Conservation (phyloP, 2,113 vertebrate genomes). For the Entomyzon cyanotis region DNA sequence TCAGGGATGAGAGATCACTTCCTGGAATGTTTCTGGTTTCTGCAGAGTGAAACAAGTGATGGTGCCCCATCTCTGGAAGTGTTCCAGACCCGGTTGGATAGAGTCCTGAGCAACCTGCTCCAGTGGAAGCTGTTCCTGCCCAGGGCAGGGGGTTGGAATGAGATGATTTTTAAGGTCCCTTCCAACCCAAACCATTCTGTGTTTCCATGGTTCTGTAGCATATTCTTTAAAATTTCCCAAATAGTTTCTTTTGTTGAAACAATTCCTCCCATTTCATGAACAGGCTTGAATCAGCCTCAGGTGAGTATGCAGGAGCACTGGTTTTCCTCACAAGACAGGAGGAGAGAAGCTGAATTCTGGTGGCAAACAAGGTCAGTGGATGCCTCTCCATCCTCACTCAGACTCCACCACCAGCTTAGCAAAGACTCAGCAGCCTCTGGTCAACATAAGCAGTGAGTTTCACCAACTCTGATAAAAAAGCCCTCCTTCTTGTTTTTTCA, state of each 20-base stretch:
- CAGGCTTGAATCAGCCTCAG: neutral
- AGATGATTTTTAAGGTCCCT: neutral
- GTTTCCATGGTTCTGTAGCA: accelerated
- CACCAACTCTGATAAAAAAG: neutral
- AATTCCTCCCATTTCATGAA: neutral
- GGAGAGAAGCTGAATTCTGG: neutral
- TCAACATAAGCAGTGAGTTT: neutral
- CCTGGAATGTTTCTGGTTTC: neutral
- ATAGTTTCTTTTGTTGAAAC: neutral
- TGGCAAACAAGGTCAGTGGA: neutral
- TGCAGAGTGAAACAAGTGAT: neutral
- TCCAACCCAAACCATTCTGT: neutral
- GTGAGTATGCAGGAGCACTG: neutral
- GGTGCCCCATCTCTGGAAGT: neutral
- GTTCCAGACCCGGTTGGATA: neutral
- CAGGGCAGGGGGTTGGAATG: neutral
- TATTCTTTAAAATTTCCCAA: neutral
- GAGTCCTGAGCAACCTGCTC: neutral
- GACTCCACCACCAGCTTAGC: neutral
- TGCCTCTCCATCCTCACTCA: accelerated
- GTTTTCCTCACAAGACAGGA: neutral
- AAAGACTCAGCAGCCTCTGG: neutral
- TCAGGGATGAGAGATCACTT: neutral
- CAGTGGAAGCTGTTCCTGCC: neutral
- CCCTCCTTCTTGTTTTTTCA: neutral